Conservation (phyloP, 1,140 invertebrate genomes). For the honey bee (Apis mellifera) region Amel_HAv3.1 CM009940.2:9425501-9426000, state of each 20-base stretch:
- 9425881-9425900: background rate
- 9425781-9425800: background rate
- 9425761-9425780: too few species aligned
- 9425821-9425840: background rate
- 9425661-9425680: background rate
- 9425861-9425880: background rate
- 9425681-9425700: background rate
- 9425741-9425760: too few species aligned
- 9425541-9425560: conserved; percentile 64
- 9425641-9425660: conserved; percentile 6
- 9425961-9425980: conserved; percentile 42
- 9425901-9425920: background rate
- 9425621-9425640: conserved; percentile 37
- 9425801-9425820: background rate
- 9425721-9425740: too few species aligned
- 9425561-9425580: conserved; percentile 51
- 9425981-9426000: conserved; percentile 58
- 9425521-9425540: conserved; percentile 71
- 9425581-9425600: conserved; percentile 55
- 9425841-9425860: too few species aligned
- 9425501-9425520: conserved; percentile 50
- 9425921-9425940: conserved; percentile 14
- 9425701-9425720: too few species aligned
- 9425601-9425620: conserved; percentile 32
- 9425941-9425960: conserved; percentile 56